Conservation (phyloP, 2,797 vertebrate species). For the Poeciliopsis infans region DNA sequence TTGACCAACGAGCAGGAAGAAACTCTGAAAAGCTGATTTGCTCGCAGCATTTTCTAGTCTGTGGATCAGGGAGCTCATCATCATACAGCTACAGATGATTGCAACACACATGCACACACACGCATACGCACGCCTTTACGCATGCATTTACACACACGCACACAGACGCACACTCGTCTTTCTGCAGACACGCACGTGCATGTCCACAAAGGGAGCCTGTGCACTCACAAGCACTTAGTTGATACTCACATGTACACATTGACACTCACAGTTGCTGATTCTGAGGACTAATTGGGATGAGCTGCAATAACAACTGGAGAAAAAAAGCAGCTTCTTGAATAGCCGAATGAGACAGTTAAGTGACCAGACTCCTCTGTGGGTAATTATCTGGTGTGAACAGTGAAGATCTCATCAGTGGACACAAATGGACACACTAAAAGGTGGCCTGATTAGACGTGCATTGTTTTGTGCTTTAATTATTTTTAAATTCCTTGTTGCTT, state of each 20-base stretch:
- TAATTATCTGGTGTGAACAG: conserved; percentile 16
- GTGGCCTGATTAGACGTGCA: background rate
- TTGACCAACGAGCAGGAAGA: conserved; percentile 77
- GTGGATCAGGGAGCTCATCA: conserved; percentile 71
- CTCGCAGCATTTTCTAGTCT: conserved; percentile 62
- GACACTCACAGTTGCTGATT: conserved; percentile 22
- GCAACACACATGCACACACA: conserved; percentile 21
- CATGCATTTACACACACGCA: conserved; percentile 9
- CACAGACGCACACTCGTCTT: conserved; percentile 24
- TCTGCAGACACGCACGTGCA: conserved; percentile 22
- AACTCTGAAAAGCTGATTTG: conserved; percentile 71
- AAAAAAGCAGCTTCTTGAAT: conserved; percentile 34
- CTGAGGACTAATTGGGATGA: conserved; percentile 59
- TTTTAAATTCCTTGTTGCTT: background rate
- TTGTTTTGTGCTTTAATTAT: background rate
- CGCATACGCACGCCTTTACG: conserved; percentile 27
- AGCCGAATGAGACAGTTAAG: conserved; percentile 18
- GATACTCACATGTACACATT: conserved; percentile 15
- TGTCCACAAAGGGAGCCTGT: conserved; percentile 13
- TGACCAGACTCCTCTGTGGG: conserved; percentile 24
- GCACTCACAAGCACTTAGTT: conserved; percentile 2
- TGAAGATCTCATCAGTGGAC: conserved; percentile 19
- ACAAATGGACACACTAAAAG: conserved; percentile 13
- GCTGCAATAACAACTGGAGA: conserved; percentile 39
- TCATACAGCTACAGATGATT: conserved; percentile 65